Base-by-base conservation (phyloP, 2,113 vertebrate species). In the Paralichthys olivaceus region DNA sequence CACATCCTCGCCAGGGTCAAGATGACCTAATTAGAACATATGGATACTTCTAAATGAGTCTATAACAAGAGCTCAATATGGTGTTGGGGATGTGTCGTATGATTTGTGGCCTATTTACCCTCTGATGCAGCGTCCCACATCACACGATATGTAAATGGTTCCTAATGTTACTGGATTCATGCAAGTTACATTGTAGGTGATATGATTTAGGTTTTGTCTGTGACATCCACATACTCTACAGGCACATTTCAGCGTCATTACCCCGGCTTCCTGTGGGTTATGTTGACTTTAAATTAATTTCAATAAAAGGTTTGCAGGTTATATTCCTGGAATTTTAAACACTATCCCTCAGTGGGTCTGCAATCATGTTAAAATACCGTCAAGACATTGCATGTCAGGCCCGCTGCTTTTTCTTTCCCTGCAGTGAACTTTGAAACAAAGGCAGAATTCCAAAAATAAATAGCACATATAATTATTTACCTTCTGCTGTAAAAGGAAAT, bases 21-120 rank as follows among this genome's bases (percentile, higher is more conserved):
- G 58, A 71, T 72, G 77, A 82, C 79, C 87, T 86, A 77, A 83
- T 89, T 84, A 75, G 71, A 61, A 78, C 79, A 84, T 83, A 71
- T 81, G 79, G 67, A 79, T 72, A 68, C 49, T 53, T 79, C 51
- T 4, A 54, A 65, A 54, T 69, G 29, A 79, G 71, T 23, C 72
- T 55, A 43, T 59, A 72, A 72, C 45, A 25, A 40, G 72, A 67
- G 67, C 72, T 79, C 75, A 74, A 55, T 78, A 23, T 81, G 83
- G 23, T 76, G 51, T 43, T 12, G 1, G 34, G 14, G 28, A 61
- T 59, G 15, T 70, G 45, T 76, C 54, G 61, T 66, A 58, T 72
- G 59, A 25, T 26, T 20, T 61, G 60, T 53, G 66, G 47, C 68
- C 68, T 56, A 34, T 78, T 88, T 81, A 75, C 22, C 68, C 32